Conservation (phyloP, 2,888 invertebrate genomes). For the Ophonus ardosiacus region DNA sequence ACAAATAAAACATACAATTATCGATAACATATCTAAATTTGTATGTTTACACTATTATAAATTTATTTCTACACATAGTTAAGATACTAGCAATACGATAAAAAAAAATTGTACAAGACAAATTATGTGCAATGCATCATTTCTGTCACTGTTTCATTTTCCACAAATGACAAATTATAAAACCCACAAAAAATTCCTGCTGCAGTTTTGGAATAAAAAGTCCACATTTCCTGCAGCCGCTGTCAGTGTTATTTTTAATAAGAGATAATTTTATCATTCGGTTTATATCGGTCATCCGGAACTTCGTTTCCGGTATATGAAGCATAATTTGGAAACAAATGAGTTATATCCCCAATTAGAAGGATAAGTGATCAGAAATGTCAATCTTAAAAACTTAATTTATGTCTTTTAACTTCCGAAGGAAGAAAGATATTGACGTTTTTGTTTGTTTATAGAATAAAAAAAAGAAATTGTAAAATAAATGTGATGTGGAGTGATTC, state of each 20-base stretch:
- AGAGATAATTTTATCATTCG: slow-evolving; percentile 52
- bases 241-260: slow-evolving; percentile 46
- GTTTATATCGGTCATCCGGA: slow-evolving; percentile 59
- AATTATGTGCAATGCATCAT: no score
- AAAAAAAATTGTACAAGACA: no score
- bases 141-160: no score
- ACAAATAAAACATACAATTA: no score
- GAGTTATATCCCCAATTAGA: not conserved
- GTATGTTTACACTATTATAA: no score
- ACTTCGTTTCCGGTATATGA: slow-evolving; percentile 38
- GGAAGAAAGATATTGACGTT: not conserved
- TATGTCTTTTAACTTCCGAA: not conserved
- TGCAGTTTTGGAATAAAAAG: slow-evolving; percentile 19
- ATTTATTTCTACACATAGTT: no score
- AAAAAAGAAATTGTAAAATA: not conserved
- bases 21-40: no score
- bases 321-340: not conserved
- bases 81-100: no score
- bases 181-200: not conserved
- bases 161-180: no score
- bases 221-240: slow-evolving; percentile 31
- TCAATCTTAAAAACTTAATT: not conserved
- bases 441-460: not conserved
- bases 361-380: not conserved
- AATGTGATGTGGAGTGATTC: not conserved